Percentiles rank a stretch among this genome's conserved stretches.
Conservation (phyloP, 2,888 invertebrate species). For the Cantharis flavilabris region DNA sequence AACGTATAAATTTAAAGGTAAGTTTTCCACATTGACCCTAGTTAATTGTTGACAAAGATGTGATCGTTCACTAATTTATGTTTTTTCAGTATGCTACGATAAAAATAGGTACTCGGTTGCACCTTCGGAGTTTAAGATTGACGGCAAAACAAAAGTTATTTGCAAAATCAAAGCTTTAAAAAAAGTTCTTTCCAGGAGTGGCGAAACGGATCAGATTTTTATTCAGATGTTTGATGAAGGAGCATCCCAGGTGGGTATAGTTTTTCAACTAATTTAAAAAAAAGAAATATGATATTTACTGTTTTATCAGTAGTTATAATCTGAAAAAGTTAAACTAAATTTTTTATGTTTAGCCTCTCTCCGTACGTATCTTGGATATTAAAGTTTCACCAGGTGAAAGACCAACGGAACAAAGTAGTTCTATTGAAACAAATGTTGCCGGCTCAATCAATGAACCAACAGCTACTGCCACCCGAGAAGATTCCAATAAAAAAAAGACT, state of each 20-base stretch:
- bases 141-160: neutral
- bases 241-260: neutral
- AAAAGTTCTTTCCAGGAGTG: neutral
- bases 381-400: neutral
- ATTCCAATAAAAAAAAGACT: neutral
- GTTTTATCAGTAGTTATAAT: too few species aligned
- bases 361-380: neutral
- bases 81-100: neutral
- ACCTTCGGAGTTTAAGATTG: neutral
- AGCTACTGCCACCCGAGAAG: neutral
- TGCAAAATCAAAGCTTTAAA: neutral
- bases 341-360: neutral
- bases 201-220: neutral
- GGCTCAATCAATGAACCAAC: neutral
- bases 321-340: neutral
- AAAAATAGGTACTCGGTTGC: neutral
- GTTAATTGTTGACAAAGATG: neutral
- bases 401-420: neutral
- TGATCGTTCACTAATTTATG: neutral
- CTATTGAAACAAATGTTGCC: neutral
- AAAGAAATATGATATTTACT: too few species aligned
- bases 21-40: neutral
- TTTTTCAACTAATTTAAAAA: neutral
- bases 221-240: neutral
- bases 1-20: neutral